Evolutionary conservation across 2,888 invertebrate species (phyloP), one percentile per base, ranked within the genome.

Genomic region (Mythimna vitellina): DNA sequence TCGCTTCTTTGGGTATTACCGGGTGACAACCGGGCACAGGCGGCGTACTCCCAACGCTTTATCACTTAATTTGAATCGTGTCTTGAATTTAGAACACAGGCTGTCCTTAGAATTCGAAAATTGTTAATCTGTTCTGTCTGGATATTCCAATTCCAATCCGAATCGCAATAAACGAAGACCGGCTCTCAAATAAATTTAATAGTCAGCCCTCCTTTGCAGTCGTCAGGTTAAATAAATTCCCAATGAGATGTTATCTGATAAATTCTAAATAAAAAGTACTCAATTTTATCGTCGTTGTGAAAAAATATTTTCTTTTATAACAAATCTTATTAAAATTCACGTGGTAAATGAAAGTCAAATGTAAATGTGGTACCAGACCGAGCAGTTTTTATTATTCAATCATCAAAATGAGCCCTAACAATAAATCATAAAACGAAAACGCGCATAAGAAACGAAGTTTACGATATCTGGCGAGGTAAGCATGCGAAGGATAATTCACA

Each of bases 61-160:
- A 94, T 93, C 94, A 94, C 94, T 94, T 94, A 94, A 94, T 94
- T 94, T 93, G 93, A 95, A 93, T 93, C 94, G 94, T 94, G 94
- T 90, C 88, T 89, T 85, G 94, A 94, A 94, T 95, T 90, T 88
- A 81, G 88, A 93, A 89, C 87, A 87, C 86, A 84, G 82, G 75
- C 84, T 85, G 86, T 86, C 84, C 86, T 88, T 85, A 82, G 86
- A 89, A 89, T 89, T 88, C 81, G 84, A 87, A 88, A 89, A 89
- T 89, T 88, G 89, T 88, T 89, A 87, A 89, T 90, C 86, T 87
- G 84, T 85, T 85, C 88, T 86, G 85, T 86, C 87, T 82, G 83
- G 75, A 83, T 84, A 85, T 85, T 86, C 80, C 76, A 83, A 86
- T 85, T 85, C 84, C 79, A 87, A 87, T 89, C 82, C 71, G 70